Conservation (phyloP, 1,140 invertebrate genomes). For the Macrobrachium nipponense region DNA sequence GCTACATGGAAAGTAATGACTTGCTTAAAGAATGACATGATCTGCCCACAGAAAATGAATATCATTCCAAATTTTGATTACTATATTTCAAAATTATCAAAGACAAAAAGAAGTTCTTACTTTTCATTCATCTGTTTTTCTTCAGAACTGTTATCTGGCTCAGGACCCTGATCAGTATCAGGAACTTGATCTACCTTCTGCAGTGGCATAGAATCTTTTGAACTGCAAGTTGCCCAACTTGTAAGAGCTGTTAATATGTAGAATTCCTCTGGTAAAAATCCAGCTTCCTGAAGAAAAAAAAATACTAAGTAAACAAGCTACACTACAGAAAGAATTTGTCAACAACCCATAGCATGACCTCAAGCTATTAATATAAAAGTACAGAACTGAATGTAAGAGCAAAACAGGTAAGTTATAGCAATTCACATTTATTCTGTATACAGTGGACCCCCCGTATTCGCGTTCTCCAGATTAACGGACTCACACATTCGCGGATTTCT, state of each 20-base stretch:
- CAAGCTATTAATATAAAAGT: too few relatives aligned
- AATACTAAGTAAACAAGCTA: not conserved
- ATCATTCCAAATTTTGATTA: not conserved
- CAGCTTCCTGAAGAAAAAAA: slow-evolving; percentile 70
- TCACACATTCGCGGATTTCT: too few relatives aligned
- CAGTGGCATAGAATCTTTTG: slow-evolving; percentile 66
- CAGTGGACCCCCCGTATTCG: too few relatives aligned
- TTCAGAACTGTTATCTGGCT: slow-evolving; percentile 9
- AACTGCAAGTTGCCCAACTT: slow-evolving; percentile 87
- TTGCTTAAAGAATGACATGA: too few relatives aligned
- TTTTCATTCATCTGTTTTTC: slow-evolving; percentile 19
- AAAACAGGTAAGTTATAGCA: too few relatives aligned
- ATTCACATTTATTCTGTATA: too few relatives aligned
- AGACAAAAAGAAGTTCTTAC: slow-evolving; percentile 1
- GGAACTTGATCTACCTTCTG: too few relatives aligned
- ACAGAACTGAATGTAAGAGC: too few relatives aligned
- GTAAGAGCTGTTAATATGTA: slow-evolving; percentile 81
- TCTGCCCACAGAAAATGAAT: not conserved
- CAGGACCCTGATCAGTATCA: not conserved
- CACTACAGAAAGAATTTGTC: too few relatives aligned
- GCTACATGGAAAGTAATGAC: not conserved
- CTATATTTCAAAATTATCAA: too few relatives aligned
- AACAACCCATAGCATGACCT: too few relatives aligned
- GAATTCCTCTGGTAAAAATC: slow-evolving; percentile 77
- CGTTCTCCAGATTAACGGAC: too few relatives aligned